phyloP scores from a whole-genome alignment of 2,797 vertebrate species.

The Catostomus latipinnis region DNA sequence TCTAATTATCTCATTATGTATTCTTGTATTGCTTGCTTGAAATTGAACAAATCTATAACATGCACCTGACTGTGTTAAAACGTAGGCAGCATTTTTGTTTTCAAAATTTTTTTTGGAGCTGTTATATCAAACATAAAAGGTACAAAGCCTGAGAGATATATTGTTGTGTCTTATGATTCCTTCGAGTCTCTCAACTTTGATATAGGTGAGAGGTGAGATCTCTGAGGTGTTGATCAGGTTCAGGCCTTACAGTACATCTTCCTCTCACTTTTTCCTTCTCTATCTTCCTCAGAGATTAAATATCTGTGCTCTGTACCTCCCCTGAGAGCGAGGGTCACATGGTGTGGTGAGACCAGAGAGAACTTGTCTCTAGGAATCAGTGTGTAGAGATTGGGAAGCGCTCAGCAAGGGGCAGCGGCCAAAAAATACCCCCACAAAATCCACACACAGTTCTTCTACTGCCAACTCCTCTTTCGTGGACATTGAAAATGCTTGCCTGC shows the following conservation, averaged over 20 bases:
- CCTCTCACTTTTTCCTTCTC: not conserved
- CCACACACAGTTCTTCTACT: conserved; percentile 6
- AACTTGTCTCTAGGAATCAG: conserved; percentile 31
- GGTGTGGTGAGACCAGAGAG: not conserved
- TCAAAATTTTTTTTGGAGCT: not conserved
- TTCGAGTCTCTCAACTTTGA: not conserved
- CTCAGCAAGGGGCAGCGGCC: not conserved
- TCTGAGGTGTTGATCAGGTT: conserved; percentile 20
- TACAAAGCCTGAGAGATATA: conserved; percentile 10
- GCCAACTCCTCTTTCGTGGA: conserved; percentile 16
- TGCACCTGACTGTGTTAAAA: not conserved
- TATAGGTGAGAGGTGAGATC: conserved; percentile 10
- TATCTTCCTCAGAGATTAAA: not conserved
- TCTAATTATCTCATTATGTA: not conserved
- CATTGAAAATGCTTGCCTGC: not conserved
- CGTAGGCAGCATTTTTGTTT: not conserved
- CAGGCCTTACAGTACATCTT: no score
- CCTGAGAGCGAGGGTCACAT: conserved; percentile 21
- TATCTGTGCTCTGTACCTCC: conserved; percentile 22
- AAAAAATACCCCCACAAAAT: conserved; percentile 18
- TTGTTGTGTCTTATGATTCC: conserved; percentile 14
- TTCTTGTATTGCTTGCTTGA: not conserved
- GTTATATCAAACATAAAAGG: not conserved
- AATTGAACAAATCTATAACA: not conserved
- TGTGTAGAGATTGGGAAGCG: not conserved